phyloP scores from a whole-genome alignment of 1,140 invertebrate genomes.

The Atta cephalotes region DNA sequence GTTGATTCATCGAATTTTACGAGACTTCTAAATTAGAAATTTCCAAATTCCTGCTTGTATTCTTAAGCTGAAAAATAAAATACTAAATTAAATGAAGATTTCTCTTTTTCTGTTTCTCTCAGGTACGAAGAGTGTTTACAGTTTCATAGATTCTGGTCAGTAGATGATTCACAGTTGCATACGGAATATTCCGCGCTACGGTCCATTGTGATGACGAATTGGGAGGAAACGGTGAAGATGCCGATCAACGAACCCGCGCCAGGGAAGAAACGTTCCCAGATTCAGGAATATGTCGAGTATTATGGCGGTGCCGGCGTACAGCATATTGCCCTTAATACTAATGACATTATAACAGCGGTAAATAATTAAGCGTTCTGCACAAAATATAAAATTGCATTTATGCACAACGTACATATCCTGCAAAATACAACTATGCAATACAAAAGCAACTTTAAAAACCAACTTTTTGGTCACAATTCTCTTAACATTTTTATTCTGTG shows the following conservation, averaged over 20 bases:
- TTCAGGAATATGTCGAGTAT: conserved; percentile 99
- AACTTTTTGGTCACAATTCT: neutral
- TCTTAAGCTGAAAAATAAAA: neutral
- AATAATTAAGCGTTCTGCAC: conserved; percentile 78
- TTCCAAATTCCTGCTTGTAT: neutral
- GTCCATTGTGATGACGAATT: conserved; percentile 99
- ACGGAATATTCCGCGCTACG: conserved; percentile 98
- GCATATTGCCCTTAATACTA: conserved; percentile 98
- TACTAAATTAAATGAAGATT: neutral
- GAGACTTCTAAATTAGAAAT: neutral
- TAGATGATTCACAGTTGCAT: conserved; percentile 98
- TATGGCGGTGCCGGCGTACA: conserved; percentile 99
- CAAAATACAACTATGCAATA: neutral
- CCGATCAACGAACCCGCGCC: conserved; percentile 99
- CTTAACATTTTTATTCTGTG: conserved; percentile 9
- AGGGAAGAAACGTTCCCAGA: conserved; percentile 99
- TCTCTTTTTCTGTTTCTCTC: conserved; percentile 65
- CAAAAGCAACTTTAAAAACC: neutral
- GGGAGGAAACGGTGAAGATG: conserved; percentile 99
- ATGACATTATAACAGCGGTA: conserved; percentile 96
- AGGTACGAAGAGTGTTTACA: conserved; percentile 96
- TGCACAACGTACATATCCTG: neutral
- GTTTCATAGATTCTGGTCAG: conserved; percentile 99
- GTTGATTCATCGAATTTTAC: neutral
- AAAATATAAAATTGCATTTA: neutral